These are phyloP conservation scores for Zingel zingel DNA, from an alignment of 2,113 vertebrate genomes.

Conservation along the genomic window DNA sequence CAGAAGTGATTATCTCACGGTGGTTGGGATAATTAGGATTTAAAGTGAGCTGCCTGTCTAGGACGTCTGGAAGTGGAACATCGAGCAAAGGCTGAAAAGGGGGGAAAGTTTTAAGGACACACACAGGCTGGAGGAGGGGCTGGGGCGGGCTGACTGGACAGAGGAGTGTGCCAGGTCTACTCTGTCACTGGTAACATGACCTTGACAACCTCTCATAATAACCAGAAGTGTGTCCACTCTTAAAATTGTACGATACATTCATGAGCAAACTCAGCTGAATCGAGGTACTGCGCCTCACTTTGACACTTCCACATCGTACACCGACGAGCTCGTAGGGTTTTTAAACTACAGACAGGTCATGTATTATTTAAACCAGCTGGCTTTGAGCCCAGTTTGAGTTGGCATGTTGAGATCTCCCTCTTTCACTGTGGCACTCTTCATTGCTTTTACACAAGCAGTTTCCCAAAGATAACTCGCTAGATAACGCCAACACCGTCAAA, in stretches of 20 bases:
- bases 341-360: slow-evolving; percentile 26
- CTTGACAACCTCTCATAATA: neutral
- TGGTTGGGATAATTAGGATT: slow-evolving; percentile 38
- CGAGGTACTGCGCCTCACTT: neutral
- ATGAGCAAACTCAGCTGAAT: slow-evolving; percentile 42
- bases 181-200: slow-evolving; percentile 11
- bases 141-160: neutral
- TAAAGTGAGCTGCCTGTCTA: slow-evolving; percentile 25
- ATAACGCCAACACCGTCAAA: neutral
- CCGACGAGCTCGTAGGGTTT: neutral
- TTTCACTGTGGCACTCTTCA: slow-evolving; percentile 33
- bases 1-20: slow-evolving; percentile 54
- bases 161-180: neutral
- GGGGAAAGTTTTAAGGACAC: slow-evolving; percentile 51
- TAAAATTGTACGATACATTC: slow-evolving; percentile 60
- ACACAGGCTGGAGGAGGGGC: neutral
- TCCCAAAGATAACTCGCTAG: slow-evolving; percentile 1
- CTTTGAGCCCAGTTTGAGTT: slow-evolving; percentile 12
- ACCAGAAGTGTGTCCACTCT: slow-evolving; percentile 12
- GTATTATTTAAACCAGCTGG: slow-evolving; percentile 48
- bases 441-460: neutral
- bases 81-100: slow-evolving; percentile 28
- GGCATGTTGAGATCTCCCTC: slow-evolving; percentile 24
- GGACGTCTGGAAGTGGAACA: slow-evolving; percentile 26
- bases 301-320: slow-evolving; percentile 9